Evolutionary conservation across 1,140 invertebrate species (phyloP).

Genomic region (Leptopilina clavipes): DNA sequence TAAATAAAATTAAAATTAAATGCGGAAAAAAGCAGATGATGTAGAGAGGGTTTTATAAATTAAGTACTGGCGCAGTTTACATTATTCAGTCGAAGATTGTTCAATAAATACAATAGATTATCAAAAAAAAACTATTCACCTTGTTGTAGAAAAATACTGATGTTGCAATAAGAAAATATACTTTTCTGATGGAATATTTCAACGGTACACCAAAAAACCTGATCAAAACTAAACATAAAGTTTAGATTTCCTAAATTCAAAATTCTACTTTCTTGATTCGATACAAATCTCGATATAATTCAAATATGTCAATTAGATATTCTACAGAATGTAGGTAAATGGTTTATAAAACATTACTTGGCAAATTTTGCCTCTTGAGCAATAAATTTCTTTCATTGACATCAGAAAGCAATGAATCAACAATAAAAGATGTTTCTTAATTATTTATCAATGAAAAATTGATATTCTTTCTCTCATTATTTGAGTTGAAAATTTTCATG

Average conservation of each 20-base stretch:
- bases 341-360: background rate
- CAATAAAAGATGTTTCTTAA: background rate
- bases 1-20: background rate
- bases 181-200: too few relatives aligned
- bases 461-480: too few relatives aligned
- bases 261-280: too few relatives aligned
- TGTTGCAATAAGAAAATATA: too few relatives aligned
- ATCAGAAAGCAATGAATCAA: background rate
- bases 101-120: slow-evolving; percentile 7
- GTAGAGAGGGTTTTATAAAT: too few relatives aligned
- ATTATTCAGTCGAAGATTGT: background rate
- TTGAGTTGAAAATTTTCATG: too few relatives aligned
- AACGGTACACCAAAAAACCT: too few relatives aligned
- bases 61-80: slow-evolving; percentile 21
- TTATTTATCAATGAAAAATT: background rate
- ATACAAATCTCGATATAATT: too few relatives aligned
- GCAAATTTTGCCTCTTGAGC: background rate
- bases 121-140: background rate
- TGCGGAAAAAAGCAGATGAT: background rate
- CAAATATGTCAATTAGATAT: too few relatives aligned
- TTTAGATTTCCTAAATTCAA: too few relatives aligned
- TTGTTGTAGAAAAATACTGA: background rate
- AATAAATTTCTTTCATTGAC: background rate
- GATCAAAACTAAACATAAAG: too few relatives aligned
- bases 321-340: slow-evolving; percentile 28